Evolutionary conservation across 2,113 vertebrate genomes (phyloP).

Genomic region (Barbus barbus): DNA sequence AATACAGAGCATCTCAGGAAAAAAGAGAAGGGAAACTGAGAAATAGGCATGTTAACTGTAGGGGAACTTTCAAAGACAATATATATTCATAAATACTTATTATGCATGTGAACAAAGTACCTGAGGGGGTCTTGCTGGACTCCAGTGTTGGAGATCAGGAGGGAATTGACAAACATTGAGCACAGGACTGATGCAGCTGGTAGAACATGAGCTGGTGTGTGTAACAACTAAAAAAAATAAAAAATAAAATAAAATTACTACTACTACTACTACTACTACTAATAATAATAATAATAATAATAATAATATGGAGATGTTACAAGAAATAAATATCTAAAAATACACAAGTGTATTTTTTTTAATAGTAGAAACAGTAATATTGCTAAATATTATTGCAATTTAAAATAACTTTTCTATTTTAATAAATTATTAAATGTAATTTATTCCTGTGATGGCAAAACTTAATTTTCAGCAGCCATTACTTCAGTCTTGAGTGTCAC

Average conservation of each 20-base stretch:
- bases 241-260: too few species aligned
- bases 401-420: neutral
- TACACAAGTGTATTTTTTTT: too few species aligned
- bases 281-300: too few species aligned
- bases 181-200: slow-evolving; percentile 89
- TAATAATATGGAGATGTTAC: neutral
- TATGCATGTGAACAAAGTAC: neutral
- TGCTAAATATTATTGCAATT: too few species aligned
- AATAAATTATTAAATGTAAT: neutral
- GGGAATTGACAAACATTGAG: slow-evolving; percentile 84
- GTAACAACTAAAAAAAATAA: slow-evolving; percentile 78
- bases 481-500: neutral
- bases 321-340: neutral
- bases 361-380: neutral
- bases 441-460: neutral
- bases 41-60: neutral
- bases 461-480: too few species aligned
- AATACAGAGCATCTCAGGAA: neutral
- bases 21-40: neutral
- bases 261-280: too few species aligned
- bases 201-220: slow-evolving; percentile 91
- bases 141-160: slow-evolving; percentile 78
- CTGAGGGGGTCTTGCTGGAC: slow-evolving; percentile 61
- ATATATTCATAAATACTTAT: neutral
- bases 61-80: neutral